Percentiles rank a stretch among this genome's conserved stretches.
Conservation (phyloP, 2,888 invertebrate genomes). For the Abrostola tripartita region DNA sequence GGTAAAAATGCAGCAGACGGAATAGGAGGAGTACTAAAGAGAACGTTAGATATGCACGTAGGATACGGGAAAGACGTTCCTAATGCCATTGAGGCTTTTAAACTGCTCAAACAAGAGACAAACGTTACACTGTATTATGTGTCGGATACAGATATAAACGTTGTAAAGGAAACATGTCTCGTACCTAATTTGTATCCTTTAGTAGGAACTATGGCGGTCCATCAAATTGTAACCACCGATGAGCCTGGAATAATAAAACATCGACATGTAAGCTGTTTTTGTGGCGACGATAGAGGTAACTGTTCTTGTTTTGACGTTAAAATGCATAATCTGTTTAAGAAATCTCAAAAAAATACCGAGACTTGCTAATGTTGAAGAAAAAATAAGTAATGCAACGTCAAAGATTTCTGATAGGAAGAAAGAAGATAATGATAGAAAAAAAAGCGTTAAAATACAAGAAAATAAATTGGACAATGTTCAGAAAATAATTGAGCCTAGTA, state of each 20-base stretch:
- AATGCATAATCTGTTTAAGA: slow-evolving; percentile 11
- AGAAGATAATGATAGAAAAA: slow-evolving; percentile 7
- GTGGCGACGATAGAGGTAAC: slow-evolving; percentile 13
- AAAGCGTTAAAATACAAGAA: slow-evolving; percentile 11
- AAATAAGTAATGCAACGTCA: slow-evolving; percentile 1
- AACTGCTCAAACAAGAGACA: slow-evolving; percentile 20
- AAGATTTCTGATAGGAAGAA: slow-evolving; percentile 7
- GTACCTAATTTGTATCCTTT: slow-evolving; percentile 10
- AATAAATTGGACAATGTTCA: slow-evolving; percentile 3
- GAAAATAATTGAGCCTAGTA: slow-evolving; percentile 7
- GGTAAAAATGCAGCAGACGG: slow-evolving; percentile 33
- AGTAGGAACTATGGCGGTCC: slow-evolving; percentile 12
- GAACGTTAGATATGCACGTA: slow-evolving; percentile 27
- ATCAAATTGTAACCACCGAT: slow-evolving; percentile 15
- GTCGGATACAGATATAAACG: slow-evolving; percentile 11
- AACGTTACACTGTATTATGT: slow-evolving; percentile 16
- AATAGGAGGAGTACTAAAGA: slow-evolving; percentile 28
- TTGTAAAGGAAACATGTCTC: slow-evolving; percentile 11
- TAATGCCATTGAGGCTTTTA: slow-evolving; percentile 27
- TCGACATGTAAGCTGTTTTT: slow-evolving; percentile 10
- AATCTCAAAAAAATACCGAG: slow-evolving; percentile 9
- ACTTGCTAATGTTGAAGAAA: slow-evolving; percentile 3
- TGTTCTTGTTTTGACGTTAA: slow-evolving; percentile 8
- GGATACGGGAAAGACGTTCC: slow-evolving; percentile 25
- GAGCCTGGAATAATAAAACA: slow-evolving; percentile 10